These are phyloP conservation scores for Basileuterus tristriatus DNA, from an alignment of 2,797 vertebrate genomes.

Conservation along the genomic window DNA sequence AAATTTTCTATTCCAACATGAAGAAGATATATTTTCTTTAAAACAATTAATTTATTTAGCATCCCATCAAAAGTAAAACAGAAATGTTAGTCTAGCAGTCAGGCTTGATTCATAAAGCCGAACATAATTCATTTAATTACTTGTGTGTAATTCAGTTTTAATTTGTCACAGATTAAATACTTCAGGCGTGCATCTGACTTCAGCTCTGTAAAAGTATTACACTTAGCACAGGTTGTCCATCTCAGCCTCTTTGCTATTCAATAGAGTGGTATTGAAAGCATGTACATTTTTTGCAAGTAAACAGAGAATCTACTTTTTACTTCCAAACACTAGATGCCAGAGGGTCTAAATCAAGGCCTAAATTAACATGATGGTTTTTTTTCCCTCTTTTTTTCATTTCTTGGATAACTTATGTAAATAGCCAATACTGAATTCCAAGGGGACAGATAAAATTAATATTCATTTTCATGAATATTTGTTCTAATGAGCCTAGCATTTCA, in stretches of 20 bases:
- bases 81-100: not conserved
- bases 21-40: not conserved
- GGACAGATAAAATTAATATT: not conserved
- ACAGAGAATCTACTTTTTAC: not conserved
- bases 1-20: not conserved
- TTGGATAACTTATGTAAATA: not conserved
- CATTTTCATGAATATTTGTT: not conserved
- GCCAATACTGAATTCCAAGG: not conserved
- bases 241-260: not conserved
- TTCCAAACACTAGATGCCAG: not conserved
- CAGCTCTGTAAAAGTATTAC: not conserved
- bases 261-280: not conserved
- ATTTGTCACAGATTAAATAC: not conserved
- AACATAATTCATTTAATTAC: not conserved
- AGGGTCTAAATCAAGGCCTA: not conserved
- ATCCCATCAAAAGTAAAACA: not conserved
- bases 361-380: not conserved
- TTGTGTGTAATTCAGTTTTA: not conserved
- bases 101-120: not conserved
- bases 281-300: not conserved
- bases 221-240: not conserved
- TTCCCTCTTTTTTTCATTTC: not conserved
- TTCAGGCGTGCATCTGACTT: not conserved
- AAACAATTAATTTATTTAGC: not conserved
- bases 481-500: not conserved